These are phyloP conservation scores for Proisotoma minuta DNA, from an alignment of 2,888 invertebrate species.

Conservation along the genomic window DNA sequence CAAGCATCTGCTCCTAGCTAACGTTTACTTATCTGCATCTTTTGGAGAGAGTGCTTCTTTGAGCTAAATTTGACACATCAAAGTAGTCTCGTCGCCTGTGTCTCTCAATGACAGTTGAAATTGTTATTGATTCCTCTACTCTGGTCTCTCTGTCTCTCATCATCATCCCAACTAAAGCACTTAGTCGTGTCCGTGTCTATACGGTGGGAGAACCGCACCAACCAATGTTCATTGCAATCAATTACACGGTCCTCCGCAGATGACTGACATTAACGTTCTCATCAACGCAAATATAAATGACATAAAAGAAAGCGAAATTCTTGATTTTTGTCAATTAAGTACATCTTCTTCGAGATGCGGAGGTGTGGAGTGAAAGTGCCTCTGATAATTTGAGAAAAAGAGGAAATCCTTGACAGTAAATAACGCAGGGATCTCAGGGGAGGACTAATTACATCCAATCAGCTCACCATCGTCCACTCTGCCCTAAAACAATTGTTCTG, in stretches of 20 bases:
- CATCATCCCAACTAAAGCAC: slow-evolving; percentile 1
- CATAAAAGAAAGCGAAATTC: background rate
- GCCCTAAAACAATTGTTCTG: background rate
- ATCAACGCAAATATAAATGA: slow-evolving; percentile 1
- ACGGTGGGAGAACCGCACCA: background rate
- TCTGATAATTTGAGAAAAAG: no score
- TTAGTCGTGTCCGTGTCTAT: slow-evolving; percentile 9
- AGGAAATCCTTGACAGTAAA: no score
- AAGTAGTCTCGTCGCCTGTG: background rate
- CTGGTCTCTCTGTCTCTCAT: slow-evolving; percentile 8
- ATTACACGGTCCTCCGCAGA: background rate
- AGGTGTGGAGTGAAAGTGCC: background rate
- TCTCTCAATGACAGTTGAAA: slow-evolving; percentile 29
- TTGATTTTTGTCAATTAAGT: slow-evolving; percentile 1
- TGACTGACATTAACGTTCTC: background rate
- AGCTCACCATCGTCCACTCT: no score
- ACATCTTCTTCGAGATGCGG: background rate
- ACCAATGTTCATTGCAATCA: background rate
- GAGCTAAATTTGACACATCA: background rate
- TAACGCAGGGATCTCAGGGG: no score
- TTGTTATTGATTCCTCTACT: slow-evolving; percentile 41
- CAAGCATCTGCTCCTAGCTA: background rate
- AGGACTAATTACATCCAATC: no score
- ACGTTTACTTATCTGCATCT: no score
- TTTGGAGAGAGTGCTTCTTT: no score